Conservation (phyloP, 2,797 vertebrate genomes). For the Bradypodion ventrale region DNA sequence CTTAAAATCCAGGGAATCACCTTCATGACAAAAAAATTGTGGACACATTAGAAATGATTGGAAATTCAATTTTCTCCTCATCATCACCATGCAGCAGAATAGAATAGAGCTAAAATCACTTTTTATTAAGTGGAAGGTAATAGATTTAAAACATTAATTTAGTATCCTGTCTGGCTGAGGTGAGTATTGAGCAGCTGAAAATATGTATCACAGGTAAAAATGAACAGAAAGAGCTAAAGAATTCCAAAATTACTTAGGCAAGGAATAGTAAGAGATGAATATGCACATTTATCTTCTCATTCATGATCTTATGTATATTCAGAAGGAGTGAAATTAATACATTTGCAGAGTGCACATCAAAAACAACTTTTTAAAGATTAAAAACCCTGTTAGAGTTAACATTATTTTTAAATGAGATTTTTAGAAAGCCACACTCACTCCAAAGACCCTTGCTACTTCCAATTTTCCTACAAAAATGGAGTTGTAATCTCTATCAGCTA, state of each 20-base stretch:
- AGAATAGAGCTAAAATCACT: constrained; percentile 21
- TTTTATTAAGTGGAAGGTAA: constrained; percentile 43
- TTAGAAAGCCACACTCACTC: too few relatives aligned
- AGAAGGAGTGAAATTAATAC: not conserved
- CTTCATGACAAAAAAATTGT: constrained; percentile 12
- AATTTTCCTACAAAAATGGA: too few relatives aligned
- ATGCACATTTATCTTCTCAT: not conserved
- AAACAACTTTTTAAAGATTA: too few relatives aligned
- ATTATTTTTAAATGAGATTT: too few relatives aligned
- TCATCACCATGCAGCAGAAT: not conserved
- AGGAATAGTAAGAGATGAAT: not conserved
- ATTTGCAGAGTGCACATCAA: not conserved
- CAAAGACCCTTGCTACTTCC: too few relatives aligned
- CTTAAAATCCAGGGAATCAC: constrained; percentile 5
- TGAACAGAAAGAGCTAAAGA: not conserved
- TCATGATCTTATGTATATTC: not conserved
- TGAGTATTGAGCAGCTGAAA: constrained; percentile 23
- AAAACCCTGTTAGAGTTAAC: too few relatives aligned
- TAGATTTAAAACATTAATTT: constrained; percentile 22
- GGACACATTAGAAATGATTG: constrained; percentile 32
- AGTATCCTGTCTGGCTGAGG: constrained; percentile 36
- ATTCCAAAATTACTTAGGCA: constrained; percentile 9
- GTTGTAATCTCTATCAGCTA: too few relatives aligned
- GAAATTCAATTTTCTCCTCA: not conserved
- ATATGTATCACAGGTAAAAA: not conserved